phyloP scores from a whole-genome alignment of 2,888 invertebrate genomes.

The Antheraea assamensis region DNA sequence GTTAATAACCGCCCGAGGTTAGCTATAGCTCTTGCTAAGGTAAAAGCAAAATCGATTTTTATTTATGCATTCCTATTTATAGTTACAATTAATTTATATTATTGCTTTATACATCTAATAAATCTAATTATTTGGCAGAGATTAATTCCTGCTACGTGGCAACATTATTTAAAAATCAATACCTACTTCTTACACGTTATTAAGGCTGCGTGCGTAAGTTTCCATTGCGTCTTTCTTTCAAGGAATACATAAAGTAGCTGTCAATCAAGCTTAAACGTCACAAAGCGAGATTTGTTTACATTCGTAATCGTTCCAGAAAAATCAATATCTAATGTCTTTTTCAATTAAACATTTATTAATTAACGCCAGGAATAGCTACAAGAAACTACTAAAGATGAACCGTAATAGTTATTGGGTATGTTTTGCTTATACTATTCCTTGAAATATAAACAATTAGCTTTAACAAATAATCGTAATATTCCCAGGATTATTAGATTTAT shows the following conservation, averaged over 20 bases:
- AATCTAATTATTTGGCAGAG: not conserved
- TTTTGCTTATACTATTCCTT: not conserved
- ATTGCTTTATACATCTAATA: not conserved
- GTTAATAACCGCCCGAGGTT: not conserved
- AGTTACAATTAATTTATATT: not conserved
- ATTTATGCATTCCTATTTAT: not conserved
- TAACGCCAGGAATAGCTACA: conserved; percentile 56
- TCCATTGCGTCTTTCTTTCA: not conserved
- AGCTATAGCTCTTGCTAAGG: not conserved
- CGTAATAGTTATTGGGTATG: conserved; percentile 58
- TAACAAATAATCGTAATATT: not conserved
- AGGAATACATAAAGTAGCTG: not conserved
- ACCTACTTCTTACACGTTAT: not conserved
- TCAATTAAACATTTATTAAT: conserved; percentile 62
- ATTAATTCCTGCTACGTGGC: not conserved
- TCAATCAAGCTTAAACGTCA: not conserved
- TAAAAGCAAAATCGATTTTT: not conserved
- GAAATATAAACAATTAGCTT: not conserved
- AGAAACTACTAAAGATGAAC: conserved; percentile 52
- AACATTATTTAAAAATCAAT: conserved; percentile 10
- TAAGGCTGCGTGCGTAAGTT: not conserved
- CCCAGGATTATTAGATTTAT: not conserved
- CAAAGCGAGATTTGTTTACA: conserved; percentile 2
- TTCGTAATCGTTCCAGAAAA: not conserved
- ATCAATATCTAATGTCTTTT: conserved; percentile 53